Base-by-base conservation (phyloP, 2,888 invertebrate species). In the Sphaeridia pumilis region DNA sequence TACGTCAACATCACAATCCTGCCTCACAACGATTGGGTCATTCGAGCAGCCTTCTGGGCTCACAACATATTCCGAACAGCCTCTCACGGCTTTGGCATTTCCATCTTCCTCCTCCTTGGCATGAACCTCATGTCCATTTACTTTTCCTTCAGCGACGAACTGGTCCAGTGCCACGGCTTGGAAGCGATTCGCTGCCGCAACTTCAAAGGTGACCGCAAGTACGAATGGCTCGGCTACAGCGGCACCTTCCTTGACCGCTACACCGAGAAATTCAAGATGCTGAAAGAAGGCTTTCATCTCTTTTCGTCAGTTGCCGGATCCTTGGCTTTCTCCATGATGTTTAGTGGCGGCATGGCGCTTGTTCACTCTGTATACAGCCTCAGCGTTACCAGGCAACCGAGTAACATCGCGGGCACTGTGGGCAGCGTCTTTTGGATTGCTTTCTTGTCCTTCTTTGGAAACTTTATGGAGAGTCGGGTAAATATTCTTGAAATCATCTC, bases 401-500 rank as follows among this genome's bases (percentile, higher is more conserved):
- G n/a, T 10, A 43, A 44, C 17, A 31, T 50, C 25, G 31, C 50
- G 5, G 50, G 50, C 7, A 47, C 36, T 4, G 25, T 49, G 17
- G 49, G 41, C 14, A 5, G 26, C 4, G 12, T 49, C 2, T 49
- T 49, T 17, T 49, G 49, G 49, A 12, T 49, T 7, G 49, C 41
- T n/a, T 49, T 49, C 27, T 20, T 49, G 26, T 12, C 49, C 2
- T 41, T 27, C 21, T 49, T 49, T 49, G 49, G 49, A 2, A 49
- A 49, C n/a, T 49, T 49, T 17, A 49, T 49, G 49, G 49, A 49
- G 25, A 4, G 7, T 2, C 38, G 41, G 49, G 49, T 49, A 17
- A n/a, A n/a, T n/a, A n/a, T n/a, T n/a, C n/a, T n/a, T n/a, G n/a
- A n/a, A n/a, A n/a, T n/a, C n/a, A n/a, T n/a, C n/a, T n/a, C n/a